Evolutionary conservation across 2,888 invertebrate species (phyloP).

Genomic region (Pomacea canaliculata): DNA sequence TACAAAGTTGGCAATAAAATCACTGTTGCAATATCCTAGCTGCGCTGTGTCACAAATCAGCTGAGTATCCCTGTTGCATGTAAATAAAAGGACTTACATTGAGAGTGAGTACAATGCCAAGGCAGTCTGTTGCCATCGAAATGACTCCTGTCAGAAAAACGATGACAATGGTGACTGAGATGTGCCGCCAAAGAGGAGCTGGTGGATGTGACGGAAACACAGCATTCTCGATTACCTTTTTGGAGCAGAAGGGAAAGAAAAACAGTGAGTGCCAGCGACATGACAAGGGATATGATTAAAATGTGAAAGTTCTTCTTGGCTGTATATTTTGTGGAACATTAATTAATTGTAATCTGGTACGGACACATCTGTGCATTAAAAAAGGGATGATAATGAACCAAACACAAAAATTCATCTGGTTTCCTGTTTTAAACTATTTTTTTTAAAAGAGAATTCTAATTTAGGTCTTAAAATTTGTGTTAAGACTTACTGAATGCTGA

Average conservation of each 20-base stretch:
- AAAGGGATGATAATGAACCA: too few relatives aligned
- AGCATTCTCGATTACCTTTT: slow-evolving; percentile 69
- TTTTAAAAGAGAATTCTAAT: too few relatives aligned
- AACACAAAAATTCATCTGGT: too few relatives aligned
- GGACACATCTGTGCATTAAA: too few relatives aligned
- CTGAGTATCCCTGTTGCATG: too few relatives aligned
- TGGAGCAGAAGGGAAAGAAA: slow-evolving; percentile 4
- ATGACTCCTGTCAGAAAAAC: slow-evolving; percentile 79
- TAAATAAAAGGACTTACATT: slow-evolving; percentile 75
- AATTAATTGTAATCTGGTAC: not conserved
- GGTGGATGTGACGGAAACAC: slow-evolving; percentile 66
- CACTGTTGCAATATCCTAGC: too few relatives aligned
- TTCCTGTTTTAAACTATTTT: too few relatives aligned
- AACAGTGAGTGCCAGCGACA: not conserved
- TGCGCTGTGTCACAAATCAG: too few relatives aligned
- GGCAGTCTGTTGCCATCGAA: slow-evolving; percentile 85
- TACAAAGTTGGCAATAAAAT: too few relatives aligned
- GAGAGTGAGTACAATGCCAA: slow-evolving; percentile 84
- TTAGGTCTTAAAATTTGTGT: too few relatives aligned
- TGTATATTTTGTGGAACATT: not conserved
- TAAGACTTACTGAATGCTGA: too few relatives aligned
- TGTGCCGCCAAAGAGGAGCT: slow-evolving; percentile 69
- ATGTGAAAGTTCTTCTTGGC: not conserved
- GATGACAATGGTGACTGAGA: slow-evolving; percentile 78
- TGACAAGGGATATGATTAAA: not conserved